Evolutionary conservation across 2,888 invertebrate species (phyloP), one percentile per base, ranked within the genome.

Genomic region (Eurytoma adleriae): DNA sequence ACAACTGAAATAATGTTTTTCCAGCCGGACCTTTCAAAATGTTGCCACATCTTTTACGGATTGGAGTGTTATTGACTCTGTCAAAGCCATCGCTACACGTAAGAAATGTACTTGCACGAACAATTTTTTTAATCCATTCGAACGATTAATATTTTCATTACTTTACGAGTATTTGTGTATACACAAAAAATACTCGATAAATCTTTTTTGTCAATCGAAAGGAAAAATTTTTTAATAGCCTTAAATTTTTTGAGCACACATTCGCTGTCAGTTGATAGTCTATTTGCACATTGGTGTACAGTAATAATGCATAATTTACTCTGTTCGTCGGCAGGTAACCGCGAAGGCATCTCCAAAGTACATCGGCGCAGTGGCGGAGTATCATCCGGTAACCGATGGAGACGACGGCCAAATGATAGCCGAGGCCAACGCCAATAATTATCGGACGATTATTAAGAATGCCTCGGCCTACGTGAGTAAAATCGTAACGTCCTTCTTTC

Each of bases 341-440:
- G 16, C n/a, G 1, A 13, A 16, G 5, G 30, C 61, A 5, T 73
- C 69, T 3, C 20, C 73, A n/a, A 85, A 73, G 27, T 89, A 89
- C 68, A 71, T 78, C 18, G 88, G 84, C 3, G 87, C 87, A 0
- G 88, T 89, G 3, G 87, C 88, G 7, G 88, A 89, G 75, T 89
- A 84, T 79, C 50, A 81, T 71, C 81, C 83, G n/a, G 69, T 82
- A 81, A 16, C 82, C 85, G n/a, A 67, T 1, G 76, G 48, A n/a
- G 30, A 24, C 48, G 70, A 81, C 16, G n/a, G 83, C 18, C 30
- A 80, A 78, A 10, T 12, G 61, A 54, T 27, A 13, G 64, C 86
- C 83, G 61, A 68, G 80, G 30, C 57, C 1, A 66, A 48, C 1
- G 27, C 83, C 12, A 20, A 79, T 0, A 72, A 64, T 27, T 87